phyloP scores from a whole-genome alignment of 1,140 invertebrate genomes.

The Rhagoletis pomonella region DNA sequence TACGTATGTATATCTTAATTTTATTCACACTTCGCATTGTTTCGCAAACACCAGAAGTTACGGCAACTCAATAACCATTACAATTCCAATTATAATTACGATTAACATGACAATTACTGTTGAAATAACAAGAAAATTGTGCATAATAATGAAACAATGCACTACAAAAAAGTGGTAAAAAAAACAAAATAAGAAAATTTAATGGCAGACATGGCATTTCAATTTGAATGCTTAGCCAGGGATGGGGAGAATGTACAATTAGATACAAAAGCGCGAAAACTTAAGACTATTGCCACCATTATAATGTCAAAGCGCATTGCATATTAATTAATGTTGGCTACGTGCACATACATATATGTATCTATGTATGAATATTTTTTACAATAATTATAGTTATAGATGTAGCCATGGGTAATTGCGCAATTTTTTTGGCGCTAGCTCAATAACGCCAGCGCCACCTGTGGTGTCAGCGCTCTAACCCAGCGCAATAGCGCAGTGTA shows the following conservation, averaged over 20 bases:
- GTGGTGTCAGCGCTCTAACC: no score
- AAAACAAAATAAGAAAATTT: not conserved
- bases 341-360: no score
- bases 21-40: no score
- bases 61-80: not conserved
- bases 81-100: constrained; percentile 5
- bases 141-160: not conserved
- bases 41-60: not conserved
- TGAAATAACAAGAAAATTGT: constrained; percentile 1
- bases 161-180: not conserved
- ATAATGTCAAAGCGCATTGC: not conserved
- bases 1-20: no score
- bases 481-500: no score
- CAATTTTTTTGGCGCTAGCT: no score
- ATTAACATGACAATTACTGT: constrained; percentile 33
- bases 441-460: no score
- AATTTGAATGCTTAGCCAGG: not conserved
- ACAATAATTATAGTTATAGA: no score
- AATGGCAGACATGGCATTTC: not conserved
- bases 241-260: not conserved
- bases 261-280: not conserved
- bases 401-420: no score
- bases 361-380: not conserved
- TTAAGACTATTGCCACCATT: constrained; percentile 1
- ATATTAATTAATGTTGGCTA: not conserved